phyloP scores from a whole-genome alignment of 2,888 invertebrate genomes.

The Diloba caeruleocephala region DNA sequence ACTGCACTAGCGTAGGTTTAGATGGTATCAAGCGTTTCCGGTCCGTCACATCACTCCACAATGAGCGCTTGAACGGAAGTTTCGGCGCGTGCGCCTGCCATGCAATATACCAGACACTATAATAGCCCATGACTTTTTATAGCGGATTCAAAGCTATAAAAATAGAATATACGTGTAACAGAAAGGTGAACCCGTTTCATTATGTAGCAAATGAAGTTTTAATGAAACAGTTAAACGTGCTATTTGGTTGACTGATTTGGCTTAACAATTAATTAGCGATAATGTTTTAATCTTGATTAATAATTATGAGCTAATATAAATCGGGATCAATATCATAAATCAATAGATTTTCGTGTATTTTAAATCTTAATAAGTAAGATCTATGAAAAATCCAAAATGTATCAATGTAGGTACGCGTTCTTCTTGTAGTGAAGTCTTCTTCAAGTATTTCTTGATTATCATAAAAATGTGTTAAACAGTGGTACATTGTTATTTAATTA shows the following conservation, averaged over 20 bases:
- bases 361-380: slow-evolving; percentile 15
- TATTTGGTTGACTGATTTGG: slow-evolving; percentile 7
- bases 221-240: background rate
- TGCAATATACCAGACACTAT: slow-evolving; percentile 58
- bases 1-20: slow-evolving; percentile 54
- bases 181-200: background rate
- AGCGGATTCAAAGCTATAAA: slow-evolving; percentile 44
- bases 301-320: too few relatives aligned
- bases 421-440: background rate
- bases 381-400: background rate
- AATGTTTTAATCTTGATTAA: slow-evolving; percentile 22
- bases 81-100: slow-evolving; percentile 79
- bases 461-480: slow-evolving; percentile 6
- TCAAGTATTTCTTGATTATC: background rate
- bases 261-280: slow-evolving; percentile 14
- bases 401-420: slow-evolving; percentile 7
- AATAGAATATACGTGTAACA: slow-evolving; percentile 10
- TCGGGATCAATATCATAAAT: too few relatives aligned
- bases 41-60: slow-evolving; percentile 61
- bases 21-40: slow-evolving; percentile 81
- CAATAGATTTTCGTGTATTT: slow-evolving; percentile 10
- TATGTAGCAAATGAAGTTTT: background rate
- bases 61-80: slow-evolving; percentile 75
- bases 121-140: slow-evolving; percentile 57
- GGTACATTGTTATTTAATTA: slow-evolving; percentile 2